Evolutionary conservation across 2,888 invertebrate species (phyloP), one percentile per base, ranked within the genome.

Genomic region (Drosophila maculinotata): DNA sequence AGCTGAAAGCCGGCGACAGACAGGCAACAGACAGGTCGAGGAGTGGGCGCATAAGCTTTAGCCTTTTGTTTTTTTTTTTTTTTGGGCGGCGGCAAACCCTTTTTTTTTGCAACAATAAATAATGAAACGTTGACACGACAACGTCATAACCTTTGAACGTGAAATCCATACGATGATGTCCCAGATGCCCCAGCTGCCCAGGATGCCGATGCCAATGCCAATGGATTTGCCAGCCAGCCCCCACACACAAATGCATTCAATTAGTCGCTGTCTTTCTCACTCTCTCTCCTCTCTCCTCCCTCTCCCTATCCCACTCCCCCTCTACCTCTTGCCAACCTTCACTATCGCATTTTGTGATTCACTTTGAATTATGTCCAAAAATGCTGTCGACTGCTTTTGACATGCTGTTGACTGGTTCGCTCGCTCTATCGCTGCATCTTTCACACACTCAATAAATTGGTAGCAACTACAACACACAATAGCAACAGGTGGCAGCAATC

Each of bases 101-200:
- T 88, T 89, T 85, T 15, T 20, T 20, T 45, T 28, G 53, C 72
- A 79, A 89, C 82, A 87, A 90, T 90, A 90, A 90, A 90, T 88
- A 89, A 90, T 88, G 78, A 84, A 90, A 90, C 79, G 88, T 86
- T 90, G 90, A 90, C 89, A 90, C 86, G 90, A 88, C 90, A 83
- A 88, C 89, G 89, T 90, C 89, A 88, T 90, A 90, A 90, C 89
- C 89, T 90, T 90, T 90, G 90, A 90, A 90, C 90, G 88, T 88
- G 86, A 88, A 87, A 85, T 78, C 62, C 56, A 63, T 33, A 45
- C 25, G 33, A 53, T 20, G 64, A 17, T 28, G 44, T 31, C 41
- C 26, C 47, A 59, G 64, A 17, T 28, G 44, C 36, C 41, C 26
- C 47, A 59, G 33, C 31, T 35, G 58, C 44, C 35, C 49, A 33